Percentiles rank a stretch among this genome's conserved stretches.
These are phyloP conservation scores for Amphiprion ocellaris DNA, from an alignment of 2,113 vertebrate species.

Conservation along the genomic window DNA sequence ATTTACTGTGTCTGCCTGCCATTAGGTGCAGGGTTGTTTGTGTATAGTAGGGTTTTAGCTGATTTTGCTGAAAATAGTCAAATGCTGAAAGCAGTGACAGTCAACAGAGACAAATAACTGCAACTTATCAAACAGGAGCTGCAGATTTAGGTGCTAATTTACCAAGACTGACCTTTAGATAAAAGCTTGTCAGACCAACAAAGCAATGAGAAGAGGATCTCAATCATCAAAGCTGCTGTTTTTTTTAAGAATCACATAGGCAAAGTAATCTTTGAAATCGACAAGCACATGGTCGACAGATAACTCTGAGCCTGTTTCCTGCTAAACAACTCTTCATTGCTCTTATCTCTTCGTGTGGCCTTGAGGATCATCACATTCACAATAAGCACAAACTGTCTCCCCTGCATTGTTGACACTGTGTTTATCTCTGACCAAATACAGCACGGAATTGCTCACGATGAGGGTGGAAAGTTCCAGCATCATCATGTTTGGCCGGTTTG, in stretches of 20 bases:
- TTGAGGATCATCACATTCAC: slow-evolving; percentile 71
- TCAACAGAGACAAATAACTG: too few relatives aligned
- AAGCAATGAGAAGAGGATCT: neutral
- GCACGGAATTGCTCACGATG: slow-evolving; percentile 56
- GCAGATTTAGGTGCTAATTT: neutral
- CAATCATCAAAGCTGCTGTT: slow-evolving; percentile 16
- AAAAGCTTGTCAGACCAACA: neutral
- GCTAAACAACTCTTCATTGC: slow-evolving; percentile 33
- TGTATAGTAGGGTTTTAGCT: too few relatives aligned
- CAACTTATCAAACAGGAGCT: too few relatives aligned
- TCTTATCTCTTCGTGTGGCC: slow-evolving; percentile 68
- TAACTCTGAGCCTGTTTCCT: slow-evolving; percentile 34
- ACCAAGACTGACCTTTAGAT: neutral
- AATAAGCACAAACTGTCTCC: slow-evolving; percentile 74
- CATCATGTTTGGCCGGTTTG: slow-evolving; percentile 69
- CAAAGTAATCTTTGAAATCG: slow-evolving; percentile 14
- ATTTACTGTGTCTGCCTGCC: too few relatives aligned
- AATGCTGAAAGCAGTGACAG: too few relatives aligned
- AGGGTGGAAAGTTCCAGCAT: slow-evolving; percentile 74
- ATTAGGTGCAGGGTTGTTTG: too few relatives aligned
- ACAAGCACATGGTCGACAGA: slow-evolving; percentile 34
- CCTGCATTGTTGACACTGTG: slow-evolving; percentile 63
- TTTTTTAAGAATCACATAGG: neutral
- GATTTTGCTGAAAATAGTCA: too few relatives aligned
- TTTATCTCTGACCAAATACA: slow-evolving; percentile 78